Evolutionary conservation across 2,797 vertebrate genomes (phyloP).

Genomic region (Scleropages formosus): DNA sequence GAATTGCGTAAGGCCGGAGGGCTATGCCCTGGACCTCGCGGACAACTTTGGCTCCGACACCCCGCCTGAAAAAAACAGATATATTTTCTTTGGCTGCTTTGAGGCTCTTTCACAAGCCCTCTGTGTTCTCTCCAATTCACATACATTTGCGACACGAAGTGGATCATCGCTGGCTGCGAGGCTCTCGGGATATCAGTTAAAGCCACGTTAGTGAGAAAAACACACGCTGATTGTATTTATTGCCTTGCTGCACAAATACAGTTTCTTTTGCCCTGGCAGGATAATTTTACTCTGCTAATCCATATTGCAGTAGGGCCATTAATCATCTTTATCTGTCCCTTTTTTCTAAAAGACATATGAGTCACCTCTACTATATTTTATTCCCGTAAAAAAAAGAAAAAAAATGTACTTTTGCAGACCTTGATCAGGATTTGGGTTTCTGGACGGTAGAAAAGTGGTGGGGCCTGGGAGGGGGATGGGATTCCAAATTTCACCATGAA

Average conservation of each 20-base stretch:
- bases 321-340: constrained; percentile 62
- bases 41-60: neutral
- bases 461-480: constrained; percentile 42
- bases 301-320: constrained; percentile 38
- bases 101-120: neutral
- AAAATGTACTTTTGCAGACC: constrained; percentile 32
- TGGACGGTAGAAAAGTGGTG: constrained; percentile 39
- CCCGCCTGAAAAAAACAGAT: constrained; percentile 41
- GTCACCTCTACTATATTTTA: constrained; percentile 65
- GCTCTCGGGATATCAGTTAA: neutral
- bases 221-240: neutral
- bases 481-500: constrained; percentile 49
- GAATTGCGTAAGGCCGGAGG: neutral
- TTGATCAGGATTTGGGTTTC: constrained; percentile 60
- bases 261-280: neutral
- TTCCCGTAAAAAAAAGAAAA: constrained; percentile 47
- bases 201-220: neutral
- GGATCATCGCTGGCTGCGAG: constrained; percentile 45
- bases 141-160: constrained; percentile 41
- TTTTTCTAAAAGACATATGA: constrained; percentile 56
- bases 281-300: constrained; percentile 1
- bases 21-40: neutral
- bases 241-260: neutral
- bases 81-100: constrained; percentile 55
- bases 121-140: neutral